These are phyloP conservation scores for Hydriomena furcata DNA, from an alignment of 2,888 invertebrate genomes.

Conservation along the genomic window DNA sequence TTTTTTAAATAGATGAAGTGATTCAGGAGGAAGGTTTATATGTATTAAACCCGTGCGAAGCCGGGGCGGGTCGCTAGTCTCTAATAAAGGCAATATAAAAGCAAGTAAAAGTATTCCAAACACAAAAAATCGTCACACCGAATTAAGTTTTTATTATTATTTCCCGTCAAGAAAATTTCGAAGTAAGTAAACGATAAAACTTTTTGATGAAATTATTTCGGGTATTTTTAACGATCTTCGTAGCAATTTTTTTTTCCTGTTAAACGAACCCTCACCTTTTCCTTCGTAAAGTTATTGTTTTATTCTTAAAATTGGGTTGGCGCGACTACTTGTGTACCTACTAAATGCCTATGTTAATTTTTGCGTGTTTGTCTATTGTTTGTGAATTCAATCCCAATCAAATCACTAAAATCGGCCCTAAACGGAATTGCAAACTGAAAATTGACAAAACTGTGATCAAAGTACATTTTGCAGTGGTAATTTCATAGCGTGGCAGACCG, in stretches of 20 bases:
- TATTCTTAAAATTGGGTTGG: too few species aligned
- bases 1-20: too few species aligned
- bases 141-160: constrained; percentile 43
- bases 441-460: constrained; percentile 8
- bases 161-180: constrained; percentile 30
- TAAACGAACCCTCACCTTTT: background rate
- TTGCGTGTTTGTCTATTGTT: too few species aligned
- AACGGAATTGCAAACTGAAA: background rate
- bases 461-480: constrained; percentile 14
- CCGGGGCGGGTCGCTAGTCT: too few species aligned
- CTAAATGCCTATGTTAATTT: too few species aligned
- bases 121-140: constrained; percentile 22
- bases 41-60: too few species aligned
- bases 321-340: too few species aligned
- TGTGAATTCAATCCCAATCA: too few species aligned
- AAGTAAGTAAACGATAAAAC: constrained; percentile 35
- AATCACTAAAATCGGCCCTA: too few species aligned
- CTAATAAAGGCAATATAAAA: too few species aligned
- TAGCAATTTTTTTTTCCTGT: background rate
- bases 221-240: constrained; percentile 12
- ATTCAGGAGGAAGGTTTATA: too few species aligned
- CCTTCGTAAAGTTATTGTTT: background rate
- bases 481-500: constrained; percentile 32
- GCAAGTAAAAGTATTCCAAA: background rate
- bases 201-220: constrained; percentile 40